Conservation (phyloP, 1,140 invertebrate genomes). For the Cydia splendana region DNA sequence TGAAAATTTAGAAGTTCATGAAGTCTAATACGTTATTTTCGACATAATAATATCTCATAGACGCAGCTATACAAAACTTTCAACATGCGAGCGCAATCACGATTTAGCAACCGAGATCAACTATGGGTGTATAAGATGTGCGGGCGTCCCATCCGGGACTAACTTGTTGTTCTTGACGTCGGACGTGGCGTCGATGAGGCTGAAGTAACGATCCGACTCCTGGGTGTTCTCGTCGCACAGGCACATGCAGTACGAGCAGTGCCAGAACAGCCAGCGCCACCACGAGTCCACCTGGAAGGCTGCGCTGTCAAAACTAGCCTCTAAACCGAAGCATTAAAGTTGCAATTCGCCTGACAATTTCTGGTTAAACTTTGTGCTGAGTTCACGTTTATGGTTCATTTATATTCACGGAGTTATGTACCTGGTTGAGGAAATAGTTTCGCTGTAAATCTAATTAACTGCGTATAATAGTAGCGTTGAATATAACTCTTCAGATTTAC, state of each 20-base stretch:
- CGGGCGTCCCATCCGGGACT: slow-evolving; percentile 68
- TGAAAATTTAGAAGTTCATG: no score
- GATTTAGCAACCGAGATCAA: neutral
- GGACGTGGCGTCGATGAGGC: slow-evolving; percentile 83
- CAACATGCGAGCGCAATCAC: neutral
- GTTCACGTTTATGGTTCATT: neutral
- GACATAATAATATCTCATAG: no score
- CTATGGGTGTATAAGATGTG: slow-evolving; percentile 43
- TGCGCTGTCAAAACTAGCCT: neutral
- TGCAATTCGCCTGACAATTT: neutral
- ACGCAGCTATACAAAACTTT: no score
- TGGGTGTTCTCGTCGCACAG: slow-evolving; percentile 88
- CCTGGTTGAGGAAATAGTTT: neutral
- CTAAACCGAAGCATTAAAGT: neutral
- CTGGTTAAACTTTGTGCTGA: neutral
- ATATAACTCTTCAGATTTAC: neutral
- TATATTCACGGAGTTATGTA: neutral
- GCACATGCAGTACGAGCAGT: slow-evolving; percentile 95
- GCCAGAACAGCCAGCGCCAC: slow-evolving; percentile 94
- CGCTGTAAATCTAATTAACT: neutral
- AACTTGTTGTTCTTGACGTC: slow-evolving; percentile 88
- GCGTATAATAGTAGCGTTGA: neutral
- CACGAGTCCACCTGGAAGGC: slow-evolving; percentile 87
- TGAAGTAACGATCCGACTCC: slow-evolving; percentile 90
- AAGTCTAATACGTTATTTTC: no score